These are phyloP conservation scores for Clusia tigrina DNA, from an alignment of 2,888 invertebrate species.

Conservation along the genomic window DNA sequence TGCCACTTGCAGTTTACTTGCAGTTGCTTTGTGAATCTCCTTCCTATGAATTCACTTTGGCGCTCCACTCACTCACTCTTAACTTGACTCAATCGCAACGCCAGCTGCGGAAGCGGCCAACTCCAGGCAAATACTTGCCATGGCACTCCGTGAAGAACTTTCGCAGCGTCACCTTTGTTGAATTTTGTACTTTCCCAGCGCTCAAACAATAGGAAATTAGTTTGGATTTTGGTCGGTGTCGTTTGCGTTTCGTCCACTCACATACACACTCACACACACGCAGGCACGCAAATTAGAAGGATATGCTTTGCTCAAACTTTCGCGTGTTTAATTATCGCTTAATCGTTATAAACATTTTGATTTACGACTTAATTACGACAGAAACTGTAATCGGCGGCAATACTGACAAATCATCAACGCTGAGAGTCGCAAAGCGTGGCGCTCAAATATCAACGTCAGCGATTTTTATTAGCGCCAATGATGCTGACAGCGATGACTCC, in stretches of 20 bases:
- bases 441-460: slow-evolving; percentile 21
- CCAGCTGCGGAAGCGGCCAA: too few relatives aligned
- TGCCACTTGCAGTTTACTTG: too few relatives aligned
- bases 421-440: background rate
- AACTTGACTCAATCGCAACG: too few relatives aligned
- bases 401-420: slow-evolving; percentile 27
- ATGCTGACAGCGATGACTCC: slow-evolving; percentile 30
- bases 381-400: slow-evolving; percentile 38
- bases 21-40: too few relatives aligned
- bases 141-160: too few relatives aligned
- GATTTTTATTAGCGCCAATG: slow-evolving; percentile 19
- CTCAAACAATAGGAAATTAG: too few relatives aligned
- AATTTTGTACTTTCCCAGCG: slow-evolving; percentile 6
- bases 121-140: too few relatives aligned
- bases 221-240: too few relatives aligned
- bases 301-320: slow-evolving; percentile 15
- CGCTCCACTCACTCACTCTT: too few relatives aligned
- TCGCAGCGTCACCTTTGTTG: background rate
- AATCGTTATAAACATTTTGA: slow-evolving; percentile 52
- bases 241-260: background rate
- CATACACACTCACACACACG: background rate
- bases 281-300: slow-evolving; percentile 4
- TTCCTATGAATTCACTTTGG: too few relatives aligned
- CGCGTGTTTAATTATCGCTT: slow-evolving; percentile 49
- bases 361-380: slow-evolving; percentile 52